Evolutionary conservation across 23 tunicate species (phyloP).

Genomic region (Phallusia fumigata): DNA sequence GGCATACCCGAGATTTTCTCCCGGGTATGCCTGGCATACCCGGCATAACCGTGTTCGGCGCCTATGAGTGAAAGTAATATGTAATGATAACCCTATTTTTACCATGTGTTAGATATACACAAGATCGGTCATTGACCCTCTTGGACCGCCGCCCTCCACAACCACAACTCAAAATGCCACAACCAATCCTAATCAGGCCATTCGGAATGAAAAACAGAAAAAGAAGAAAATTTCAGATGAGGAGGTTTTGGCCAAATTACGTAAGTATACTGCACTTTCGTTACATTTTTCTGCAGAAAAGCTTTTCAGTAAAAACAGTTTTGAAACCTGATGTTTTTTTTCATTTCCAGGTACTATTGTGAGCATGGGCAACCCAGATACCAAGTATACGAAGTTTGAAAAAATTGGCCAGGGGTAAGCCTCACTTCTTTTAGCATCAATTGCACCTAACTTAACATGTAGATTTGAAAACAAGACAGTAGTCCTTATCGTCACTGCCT

Average conservation of each 20-base stretch:
- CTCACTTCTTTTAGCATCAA: background rate
- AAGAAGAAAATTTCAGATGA: conserved; percentile 87
- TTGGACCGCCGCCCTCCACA: conserved; percentile 39
- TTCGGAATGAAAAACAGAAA: conserved; percentile 73
- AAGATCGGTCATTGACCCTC: conserved; percentile 81
- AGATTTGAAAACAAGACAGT: no score
- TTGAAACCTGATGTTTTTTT: background rate
- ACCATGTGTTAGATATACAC: conserved; percentile 64
- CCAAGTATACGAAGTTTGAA: conserved; percentile 72
- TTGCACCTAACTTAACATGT: no score
- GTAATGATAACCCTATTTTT: background rate
- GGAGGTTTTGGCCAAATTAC: conserved; percentile 79
- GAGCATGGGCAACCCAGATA: conserved; percentile 96
- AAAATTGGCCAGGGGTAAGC: conserved; percentile 97
- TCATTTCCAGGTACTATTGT: conserved; percentile 79
- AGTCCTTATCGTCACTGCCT: no score
- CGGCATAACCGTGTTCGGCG: no score
- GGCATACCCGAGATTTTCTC: no score
- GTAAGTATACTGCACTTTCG: conserved; percentile 38
- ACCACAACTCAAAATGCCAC: conserved; percentile 17
- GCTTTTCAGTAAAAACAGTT: background rate
- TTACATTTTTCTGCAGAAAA: background rate
- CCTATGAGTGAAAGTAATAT: no score
- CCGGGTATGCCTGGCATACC: no score
- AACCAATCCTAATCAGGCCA: conserved; percentile 41